Evolutionary conservation across 2,113 vertebrate genomes (phyloP).

Genomic region (Danio rerio): DNA sequence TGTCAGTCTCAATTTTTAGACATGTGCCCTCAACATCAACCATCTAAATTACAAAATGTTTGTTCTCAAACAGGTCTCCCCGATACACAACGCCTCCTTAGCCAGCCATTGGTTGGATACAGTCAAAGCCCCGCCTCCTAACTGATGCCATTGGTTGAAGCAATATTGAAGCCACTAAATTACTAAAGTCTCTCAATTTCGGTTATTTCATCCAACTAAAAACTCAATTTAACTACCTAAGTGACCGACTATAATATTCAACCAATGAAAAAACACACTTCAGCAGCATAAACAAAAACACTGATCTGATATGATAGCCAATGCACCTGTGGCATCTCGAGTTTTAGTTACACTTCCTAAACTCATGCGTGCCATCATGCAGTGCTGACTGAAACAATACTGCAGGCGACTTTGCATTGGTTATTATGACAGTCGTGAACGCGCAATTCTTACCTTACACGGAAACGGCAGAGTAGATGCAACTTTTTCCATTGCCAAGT

Average conservation of each 20-base stretch:
- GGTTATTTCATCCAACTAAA: neutral
- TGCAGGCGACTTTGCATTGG: neutral
- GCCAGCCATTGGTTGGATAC: neutral
- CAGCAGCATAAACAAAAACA: neutral
- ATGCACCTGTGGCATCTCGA: slow-evolving; percentile 25
- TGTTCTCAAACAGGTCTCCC: neutral
- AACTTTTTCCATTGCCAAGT: slow-evolving; percentile 83
- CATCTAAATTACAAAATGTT: neutral
- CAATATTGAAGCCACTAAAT: neutral
- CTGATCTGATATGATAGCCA: too few species aligned
- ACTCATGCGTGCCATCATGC: neutral
- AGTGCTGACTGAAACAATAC: neutral
- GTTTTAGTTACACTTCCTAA: neutral
- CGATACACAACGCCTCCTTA: neutral
- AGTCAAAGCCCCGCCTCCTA: neutral
- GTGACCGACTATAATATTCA: neutral
- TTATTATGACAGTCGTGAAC: neutral
- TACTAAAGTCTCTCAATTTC: too few species aligned
- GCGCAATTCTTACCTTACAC: slow-evolving; percentile 74
- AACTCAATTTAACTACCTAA: neutral
- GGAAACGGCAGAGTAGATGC: slow-evolving; percentile 80
- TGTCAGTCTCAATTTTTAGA: neutral
- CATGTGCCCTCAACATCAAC: neutral
- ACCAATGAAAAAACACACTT: neutral
- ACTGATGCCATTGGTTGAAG: neutral